These are phyloP conservation scores for Anas bernieri DNA, from an alignment of 2,797 vertebrate genomes.

Conservation along the genomic window DNA sequence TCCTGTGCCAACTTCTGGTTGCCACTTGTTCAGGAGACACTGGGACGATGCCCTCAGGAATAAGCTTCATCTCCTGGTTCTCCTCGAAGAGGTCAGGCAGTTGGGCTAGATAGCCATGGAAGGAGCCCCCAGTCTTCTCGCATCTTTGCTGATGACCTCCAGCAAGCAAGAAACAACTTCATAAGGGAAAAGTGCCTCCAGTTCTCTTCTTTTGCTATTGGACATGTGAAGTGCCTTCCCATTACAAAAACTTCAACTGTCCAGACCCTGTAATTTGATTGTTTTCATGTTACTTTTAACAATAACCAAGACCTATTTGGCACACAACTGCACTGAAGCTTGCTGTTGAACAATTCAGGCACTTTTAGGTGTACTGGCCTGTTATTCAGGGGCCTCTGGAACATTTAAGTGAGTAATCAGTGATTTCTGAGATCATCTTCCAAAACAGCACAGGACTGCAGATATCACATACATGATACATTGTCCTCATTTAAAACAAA, in stretches of 20 bases:
- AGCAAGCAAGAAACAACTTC: not conserved
- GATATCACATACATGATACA: not conserved
- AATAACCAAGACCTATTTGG: not conserved
- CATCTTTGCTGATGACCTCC: not conserved
- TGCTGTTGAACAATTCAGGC: not conserved
- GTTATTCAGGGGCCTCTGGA: not conserved
- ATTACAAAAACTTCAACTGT: not conserved
- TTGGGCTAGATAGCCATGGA: too few species aligned
- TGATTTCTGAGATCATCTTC: not conserved
- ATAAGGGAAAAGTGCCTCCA: not conserved
- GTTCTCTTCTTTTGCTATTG: not conserved
- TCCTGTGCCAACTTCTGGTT: not conserved
- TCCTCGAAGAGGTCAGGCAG: too few species aligned
- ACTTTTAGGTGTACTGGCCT: not conserved
- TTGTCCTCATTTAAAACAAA: not conserved
- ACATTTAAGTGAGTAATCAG: fast-evolving
- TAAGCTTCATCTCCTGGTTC: too few species aligned
- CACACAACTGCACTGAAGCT: not conserved
- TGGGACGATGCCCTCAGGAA: too few species aligned
- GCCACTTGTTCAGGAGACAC: not conserved
- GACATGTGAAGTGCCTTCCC: not conserved
- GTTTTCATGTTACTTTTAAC: not conserved
- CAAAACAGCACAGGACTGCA: not conserved
- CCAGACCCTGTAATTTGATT: not conserved
- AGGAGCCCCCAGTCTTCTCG: not conserved